Percentiles rank a stretch among this genome's conserved stretches.
These are phyloP conservation scores for Hemitrygon akajei DNA, from an alignment of 2,797 vertebrate genomes.

Conservation along the genomic window DNA sequence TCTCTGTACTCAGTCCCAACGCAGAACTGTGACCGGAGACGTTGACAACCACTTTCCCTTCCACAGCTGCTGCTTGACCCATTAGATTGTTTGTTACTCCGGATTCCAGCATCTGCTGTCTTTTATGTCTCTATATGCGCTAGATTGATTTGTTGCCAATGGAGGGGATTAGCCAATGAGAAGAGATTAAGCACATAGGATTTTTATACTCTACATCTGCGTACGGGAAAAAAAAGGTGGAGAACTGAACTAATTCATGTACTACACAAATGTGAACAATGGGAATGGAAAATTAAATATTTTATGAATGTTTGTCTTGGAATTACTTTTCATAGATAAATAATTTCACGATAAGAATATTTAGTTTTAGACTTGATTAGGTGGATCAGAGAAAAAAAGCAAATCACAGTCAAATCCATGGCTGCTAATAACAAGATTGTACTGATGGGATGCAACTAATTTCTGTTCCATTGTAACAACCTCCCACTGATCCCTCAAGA, in stretches of 20 bases:
- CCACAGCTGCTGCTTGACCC: no score
- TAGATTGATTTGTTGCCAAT: no score
- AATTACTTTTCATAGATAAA: neutral
- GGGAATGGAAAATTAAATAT: neutral
- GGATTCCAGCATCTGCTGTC: no score
- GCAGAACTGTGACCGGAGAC: no score
- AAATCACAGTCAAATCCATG: neutral
- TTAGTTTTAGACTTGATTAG: neutral
- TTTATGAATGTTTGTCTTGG: neutral
- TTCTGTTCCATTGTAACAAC: neutral
- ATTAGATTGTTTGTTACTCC: no score
- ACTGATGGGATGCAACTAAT: neutral
- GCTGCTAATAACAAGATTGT: neutral
- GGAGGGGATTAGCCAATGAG: no score
- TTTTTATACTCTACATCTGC: neutral
- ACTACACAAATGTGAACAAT: neutral
- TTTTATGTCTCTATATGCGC: no score
- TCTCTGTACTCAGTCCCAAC: no score
- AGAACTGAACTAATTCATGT: constrained; percentile 8
- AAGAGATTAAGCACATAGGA: no score
- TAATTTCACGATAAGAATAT: neutral
- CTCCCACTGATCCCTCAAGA: neutral
- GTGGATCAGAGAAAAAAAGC: neutral
- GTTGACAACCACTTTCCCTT: no score
- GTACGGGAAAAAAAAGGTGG: neutral